Conservation (phyloP, 2,888 invertebrate species). For the Drosophila buzzatii region DNA sequence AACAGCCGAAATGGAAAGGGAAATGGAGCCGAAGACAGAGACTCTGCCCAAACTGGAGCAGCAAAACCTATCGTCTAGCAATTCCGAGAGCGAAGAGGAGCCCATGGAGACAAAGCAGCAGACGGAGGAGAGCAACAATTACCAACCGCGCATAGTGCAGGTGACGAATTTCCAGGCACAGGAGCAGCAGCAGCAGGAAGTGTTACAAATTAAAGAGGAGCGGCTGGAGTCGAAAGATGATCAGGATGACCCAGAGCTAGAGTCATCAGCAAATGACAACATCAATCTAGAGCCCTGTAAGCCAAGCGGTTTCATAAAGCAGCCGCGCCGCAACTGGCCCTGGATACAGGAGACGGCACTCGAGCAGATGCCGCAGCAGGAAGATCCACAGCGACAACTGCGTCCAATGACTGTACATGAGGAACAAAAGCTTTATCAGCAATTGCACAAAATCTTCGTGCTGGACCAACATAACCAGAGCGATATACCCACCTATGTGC, state of each 20-base stretch:
- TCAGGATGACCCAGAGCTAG: constrained; percentile 35
- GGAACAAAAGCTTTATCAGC: constrained; percentile 80
- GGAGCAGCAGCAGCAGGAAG: constrained; percentile 15
- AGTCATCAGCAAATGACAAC: not conserved
- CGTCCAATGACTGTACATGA: constrained; percentile 82
- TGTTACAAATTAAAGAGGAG: constrained; percentile 61
- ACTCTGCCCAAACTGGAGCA: constrained; percentile 13
- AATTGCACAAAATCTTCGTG: constrained; percentile 76
- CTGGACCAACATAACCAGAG: constrained; percentile 69
- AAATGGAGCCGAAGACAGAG: not conserved
- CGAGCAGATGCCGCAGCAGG: constrained; percentile 24
- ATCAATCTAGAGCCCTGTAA: constrained; percentile 65
- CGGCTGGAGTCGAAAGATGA: constrained; percentile 40
- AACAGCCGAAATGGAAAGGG: constrained; percentile 4
- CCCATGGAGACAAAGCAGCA: constrained; percentile 23
- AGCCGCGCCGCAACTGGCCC: constrained; percentile 84
- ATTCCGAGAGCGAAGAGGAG: constrained; percentile 56
- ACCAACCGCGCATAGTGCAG: constrained; percentile 83
- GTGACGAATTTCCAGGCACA: constrained; percentile 84
- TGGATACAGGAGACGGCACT: constrained; percentile 83
- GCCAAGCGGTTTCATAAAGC: constrained; percentile 84
- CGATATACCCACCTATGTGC: constrained; percentile 80
- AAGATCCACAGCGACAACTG: constrained; percentile 40
- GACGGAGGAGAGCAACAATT: constrained; percentile 57
- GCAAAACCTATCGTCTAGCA: constrained; percentile 16